Evolutionary conservation across 2,888 invertebrate genomes (phyloP).

Genomic region (Melinaea marsaeus): DNA sequence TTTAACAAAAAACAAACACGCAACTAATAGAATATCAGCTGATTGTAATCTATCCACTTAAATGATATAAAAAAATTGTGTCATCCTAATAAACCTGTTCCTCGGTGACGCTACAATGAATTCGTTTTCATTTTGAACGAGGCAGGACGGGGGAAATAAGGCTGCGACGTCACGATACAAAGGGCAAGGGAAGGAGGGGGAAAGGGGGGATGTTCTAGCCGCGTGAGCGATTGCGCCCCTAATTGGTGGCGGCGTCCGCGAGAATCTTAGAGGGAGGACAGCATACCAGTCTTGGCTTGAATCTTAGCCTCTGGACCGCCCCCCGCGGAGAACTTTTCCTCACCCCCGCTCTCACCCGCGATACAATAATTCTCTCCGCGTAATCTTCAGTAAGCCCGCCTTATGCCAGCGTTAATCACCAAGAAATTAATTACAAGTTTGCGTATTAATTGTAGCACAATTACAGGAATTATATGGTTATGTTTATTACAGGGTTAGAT

Average conservation of each 20-base stretch:
- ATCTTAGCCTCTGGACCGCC: constrained; percentile 36
- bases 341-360: constrained; percentile 51
- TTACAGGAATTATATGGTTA: constrained; percentile 66
- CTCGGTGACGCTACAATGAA: constrained; percentile 65
- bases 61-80: not conserved
- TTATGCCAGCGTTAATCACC: constrained; percentile 73
- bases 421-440: constrained; percentile 78
- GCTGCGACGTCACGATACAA: constrained; percentile 63
- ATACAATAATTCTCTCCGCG: constrained; percentile 73
- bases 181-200: constrained; percentile 46
- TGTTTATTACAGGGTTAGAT: constrained; percentile 25
- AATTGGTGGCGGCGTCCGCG: constrained; percentile 78
- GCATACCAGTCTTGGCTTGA: constrained; percentile 65
- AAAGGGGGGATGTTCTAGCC: constrained; percentile 56
- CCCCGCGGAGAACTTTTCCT: constrained; percentile 34
- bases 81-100: too few relatives aligned
- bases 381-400: constrained; percentile 76
- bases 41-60: not conserved
- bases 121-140: constrained; percentile 73
- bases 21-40: too few relatives aligned
- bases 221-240: constrained; percentile 78
- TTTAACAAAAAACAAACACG: too few relatives aligned
- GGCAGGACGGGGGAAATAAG: constrained; percentile 44
- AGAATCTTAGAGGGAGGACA: constrained; percentile 78
- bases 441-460: constrained; percentile 75